These are phyloP conservation scores for Luidia sarsii DNA, from an alignment of 53 echinoderm and acorn worm species.

Conservation along the genomic window DNA sequence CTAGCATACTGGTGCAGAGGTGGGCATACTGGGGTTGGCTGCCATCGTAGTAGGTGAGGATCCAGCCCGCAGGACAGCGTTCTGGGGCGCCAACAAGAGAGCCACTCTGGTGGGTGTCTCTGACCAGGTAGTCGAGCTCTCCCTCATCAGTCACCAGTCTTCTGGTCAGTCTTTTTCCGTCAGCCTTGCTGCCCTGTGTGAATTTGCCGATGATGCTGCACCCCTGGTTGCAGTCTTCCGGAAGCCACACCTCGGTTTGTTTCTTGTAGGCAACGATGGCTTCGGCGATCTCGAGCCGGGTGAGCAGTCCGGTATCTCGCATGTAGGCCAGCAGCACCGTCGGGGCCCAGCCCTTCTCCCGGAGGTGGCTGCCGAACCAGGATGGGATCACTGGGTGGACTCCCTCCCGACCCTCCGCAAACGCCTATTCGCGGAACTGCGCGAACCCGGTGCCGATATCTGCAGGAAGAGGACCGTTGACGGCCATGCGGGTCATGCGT, in stretches of 20 bases:
- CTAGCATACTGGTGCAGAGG: background rate
- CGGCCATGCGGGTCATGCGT: background rate
- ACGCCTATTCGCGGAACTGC: background rate
- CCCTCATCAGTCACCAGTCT: conserved; percentile 8
- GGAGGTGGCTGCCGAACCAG: conserved; percentile 8
- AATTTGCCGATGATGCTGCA: conserved; percentile 32
- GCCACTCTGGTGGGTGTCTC: conserved; percentile 27
- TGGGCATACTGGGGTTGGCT: conserved; percentile 19
- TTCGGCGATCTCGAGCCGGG: background rate
- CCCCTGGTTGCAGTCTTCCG: conserved; percentile 3
- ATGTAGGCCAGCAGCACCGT: no score
- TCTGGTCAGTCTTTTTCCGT: conserved; percentile 20
- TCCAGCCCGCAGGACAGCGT: background rate
- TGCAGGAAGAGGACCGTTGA: background rate
- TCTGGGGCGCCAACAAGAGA: conserved; percentile 5
- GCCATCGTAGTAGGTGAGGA: conserved; percentile 18
- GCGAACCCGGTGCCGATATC: conserved; percentile 20
- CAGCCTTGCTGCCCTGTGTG: conserved; percentile 23
- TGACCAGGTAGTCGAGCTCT: background rate
- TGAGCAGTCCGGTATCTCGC: background rate
- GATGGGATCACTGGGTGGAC: conserved; percentile 3
- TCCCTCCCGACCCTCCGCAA: background rate
- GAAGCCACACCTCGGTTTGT: conserved; percentile 7
- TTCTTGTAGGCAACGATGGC: background rate
- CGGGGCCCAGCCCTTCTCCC: no score